Conservation (phyloP, 2,797 vertebrate genomes). For the Characodon lateralis region DNA sequence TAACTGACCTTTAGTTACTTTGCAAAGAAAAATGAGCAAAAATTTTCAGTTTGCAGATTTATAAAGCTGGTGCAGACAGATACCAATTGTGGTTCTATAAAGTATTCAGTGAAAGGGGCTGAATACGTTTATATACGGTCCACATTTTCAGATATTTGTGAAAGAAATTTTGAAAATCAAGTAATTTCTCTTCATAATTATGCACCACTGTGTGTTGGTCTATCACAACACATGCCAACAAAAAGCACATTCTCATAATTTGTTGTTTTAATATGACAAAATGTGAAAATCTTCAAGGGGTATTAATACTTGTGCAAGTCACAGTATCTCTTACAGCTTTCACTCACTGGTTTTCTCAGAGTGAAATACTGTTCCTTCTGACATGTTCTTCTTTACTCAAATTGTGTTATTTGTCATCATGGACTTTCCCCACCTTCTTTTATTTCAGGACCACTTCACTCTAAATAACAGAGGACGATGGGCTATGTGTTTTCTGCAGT, state of each 20-base stretch:
- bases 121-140: not conserved
- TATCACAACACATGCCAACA: no score
- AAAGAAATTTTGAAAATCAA: not conserved
- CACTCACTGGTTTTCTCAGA: constrained; percentile 46
- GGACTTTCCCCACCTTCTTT: constrained; percentile 62
- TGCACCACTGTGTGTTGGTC: not conserved
- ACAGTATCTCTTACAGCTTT: not conserved
- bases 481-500: constrained; percentile 48
- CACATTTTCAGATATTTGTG: no score
- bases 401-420: constrained; percentile 35
- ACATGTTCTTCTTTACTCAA: constrained; percentile 48
- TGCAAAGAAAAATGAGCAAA: no score
- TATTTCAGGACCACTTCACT: constrained; percentile 46
- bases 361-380: constrained; percentile 49
- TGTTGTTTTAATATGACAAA: not conserved
- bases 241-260: not conserved
- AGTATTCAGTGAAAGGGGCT: not conserved
- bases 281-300: not conserved
- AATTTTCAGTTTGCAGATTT: no score
- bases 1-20: no score
- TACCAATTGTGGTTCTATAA: not conserved
- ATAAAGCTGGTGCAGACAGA: no score
- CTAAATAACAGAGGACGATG: constrained; percentile 70
- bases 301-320: not conserved
- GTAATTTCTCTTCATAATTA: not conserved